phyloP scores from a whole-genome alignment of 2,888 invertebrate species.

The Chesias legatella region DNA sequence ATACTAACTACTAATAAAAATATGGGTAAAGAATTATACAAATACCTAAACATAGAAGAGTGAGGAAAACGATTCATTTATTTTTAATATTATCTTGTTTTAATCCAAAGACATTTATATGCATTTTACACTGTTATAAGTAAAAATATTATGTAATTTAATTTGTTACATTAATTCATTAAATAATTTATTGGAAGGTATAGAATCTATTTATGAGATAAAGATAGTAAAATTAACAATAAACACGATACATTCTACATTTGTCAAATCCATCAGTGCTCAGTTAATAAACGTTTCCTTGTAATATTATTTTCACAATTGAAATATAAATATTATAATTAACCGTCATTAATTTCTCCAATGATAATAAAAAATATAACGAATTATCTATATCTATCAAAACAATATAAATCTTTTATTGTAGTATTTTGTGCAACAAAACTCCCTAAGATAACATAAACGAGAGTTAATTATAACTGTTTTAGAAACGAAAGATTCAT shows the following conservation, averaged over 20 bases:
- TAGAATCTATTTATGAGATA: conserved; percentile 6
- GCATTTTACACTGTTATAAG: conserved; percentile 10
- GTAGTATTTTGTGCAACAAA: no score
- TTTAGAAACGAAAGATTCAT: no score
- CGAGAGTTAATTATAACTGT: no score
- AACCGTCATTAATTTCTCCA: no score
- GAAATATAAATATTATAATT: background rate
- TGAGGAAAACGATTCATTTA: background rate
- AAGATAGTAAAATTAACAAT: conserved; percentile 18
- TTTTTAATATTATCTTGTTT: conserved; percentile 6
- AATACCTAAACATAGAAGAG: no score
- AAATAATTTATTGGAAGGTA: conserved; percentile 3
- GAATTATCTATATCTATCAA: no score
- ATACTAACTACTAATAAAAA: no score
- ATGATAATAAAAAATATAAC: no score
- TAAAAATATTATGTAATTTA: conserved; percentile 27
- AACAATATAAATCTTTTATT: no score
- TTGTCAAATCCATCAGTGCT: conserved; percentile 66
- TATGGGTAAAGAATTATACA: no score
- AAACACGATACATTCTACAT: conserved; percentile 38
- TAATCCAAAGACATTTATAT: conserved; percentile 8
- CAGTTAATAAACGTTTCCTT: conserved; percentile 25
- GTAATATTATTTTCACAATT: background rate
- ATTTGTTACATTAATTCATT: conserved; percentile 8
- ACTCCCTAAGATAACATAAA: no score